These are phyloP conservation scores for Atta texana DNA, from an alignment of 1,140 invertebrate genomes.

Conservation along the genomic window DNA sequence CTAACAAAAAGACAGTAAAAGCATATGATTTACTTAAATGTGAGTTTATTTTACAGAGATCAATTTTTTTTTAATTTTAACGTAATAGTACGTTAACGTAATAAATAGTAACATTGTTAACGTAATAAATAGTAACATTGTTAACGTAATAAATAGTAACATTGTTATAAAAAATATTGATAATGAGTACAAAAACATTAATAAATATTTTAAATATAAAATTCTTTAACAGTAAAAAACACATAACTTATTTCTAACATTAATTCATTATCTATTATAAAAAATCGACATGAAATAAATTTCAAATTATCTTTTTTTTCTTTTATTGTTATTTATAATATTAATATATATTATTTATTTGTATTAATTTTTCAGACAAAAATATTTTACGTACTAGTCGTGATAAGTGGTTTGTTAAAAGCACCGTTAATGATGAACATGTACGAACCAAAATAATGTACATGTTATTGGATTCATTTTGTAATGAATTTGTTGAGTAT, in stretches of 20 bases:
- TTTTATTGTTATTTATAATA: neutral
- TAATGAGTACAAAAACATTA: neutral
- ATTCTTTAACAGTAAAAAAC: neutral
- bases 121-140: neutral
- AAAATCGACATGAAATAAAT: neutral
- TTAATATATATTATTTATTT: slow-evolving; percentile 14
- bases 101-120: neutral
- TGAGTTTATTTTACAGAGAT: slow-evolving; percentile 67
- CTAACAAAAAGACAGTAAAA: slow-evolving; percentile 74
- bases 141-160: neutral
- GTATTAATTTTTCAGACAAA: slow-evolving; percentile 54
- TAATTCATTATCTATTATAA: slow-evolving; percentile 10
- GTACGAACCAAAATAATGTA: slow-evolving; percentile 61
- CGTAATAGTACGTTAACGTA: too few species aligned
- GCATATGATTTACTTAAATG: slow-evolving; percentile 76
- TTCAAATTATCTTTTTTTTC: neutral
- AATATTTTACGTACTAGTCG: slow-evolving; percentile 68
- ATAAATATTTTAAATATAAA: slow-evolving; percentile 1
- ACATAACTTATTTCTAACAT: neutral
- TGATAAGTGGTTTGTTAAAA: slow-evolving; percentile 62
- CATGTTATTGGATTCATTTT: slow-evolving; percentile 73
- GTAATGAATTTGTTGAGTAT: slow-evolving; percentile 59
- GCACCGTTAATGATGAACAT: slow-evolving; percentile 53
- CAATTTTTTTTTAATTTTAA: slow-evolving; percentile 2
- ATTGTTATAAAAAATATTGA: neutral